Evolutionary conservation across 2,888 invertebrate species (phyloP).

Genomic region (Tetrapedia diversipes): DNA sequence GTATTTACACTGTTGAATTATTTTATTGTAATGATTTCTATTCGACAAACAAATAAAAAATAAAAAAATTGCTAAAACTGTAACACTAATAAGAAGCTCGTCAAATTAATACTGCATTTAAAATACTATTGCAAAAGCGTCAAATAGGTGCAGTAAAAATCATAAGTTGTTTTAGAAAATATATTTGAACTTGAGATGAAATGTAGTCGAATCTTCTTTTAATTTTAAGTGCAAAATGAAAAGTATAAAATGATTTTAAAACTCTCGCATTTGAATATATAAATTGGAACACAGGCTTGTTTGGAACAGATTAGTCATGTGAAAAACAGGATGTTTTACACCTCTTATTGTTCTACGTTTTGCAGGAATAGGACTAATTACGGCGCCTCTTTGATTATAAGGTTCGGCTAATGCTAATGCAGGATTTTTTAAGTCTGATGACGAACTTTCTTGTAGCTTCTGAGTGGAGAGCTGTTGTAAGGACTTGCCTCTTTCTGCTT

Average conservation of each 20-base stretch:
- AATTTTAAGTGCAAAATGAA: constrained; percentile 16
- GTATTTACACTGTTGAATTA: constrained; percentile 27
- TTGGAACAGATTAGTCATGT: constrained; percentile 78
- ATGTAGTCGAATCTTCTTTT: constrained; percentile 23
- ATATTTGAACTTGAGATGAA: constrained; percentile 36
- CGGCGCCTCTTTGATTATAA: constrained; percentile 79
- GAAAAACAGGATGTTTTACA: constrained; percentile 76
- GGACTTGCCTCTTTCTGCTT: constrained; percentile 78
- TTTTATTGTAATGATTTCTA: constrained; percentile 3
- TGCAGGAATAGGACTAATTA: constrained; percentile 67
- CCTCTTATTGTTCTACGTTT: constrained; percentile 71
- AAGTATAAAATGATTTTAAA: constrained; percentile 62
- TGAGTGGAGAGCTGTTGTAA: constrained; percentile 66
- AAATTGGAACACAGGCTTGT: constrained; percentile 77
- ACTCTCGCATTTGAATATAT: constrained; percentile 79
- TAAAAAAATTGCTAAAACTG: constrained; percentile 12
- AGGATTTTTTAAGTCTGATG: constrained; percentile 70
- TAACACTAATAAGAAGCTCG: constrained; percentile 34
- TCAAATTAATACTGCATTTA: constrained; percentile 65
- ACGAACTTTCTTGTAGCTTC: constrained; percentile 66
- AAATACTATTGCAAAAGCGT: constrained; percentile 59
- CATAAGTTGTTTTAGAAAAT: constrained; percentile 37
- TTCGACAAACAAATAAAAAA: constrained; percentile 9
- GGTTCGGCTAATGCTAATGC: constrained; percentile 78
- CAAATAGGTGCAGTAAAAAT: constrained; percentile 34